Percentiles rank a stretch among this genome's conserved stretches.
Conservation (phyloP, 2,113 vertebrate genomes). For the Sinosuthora webbiana region DNA sequence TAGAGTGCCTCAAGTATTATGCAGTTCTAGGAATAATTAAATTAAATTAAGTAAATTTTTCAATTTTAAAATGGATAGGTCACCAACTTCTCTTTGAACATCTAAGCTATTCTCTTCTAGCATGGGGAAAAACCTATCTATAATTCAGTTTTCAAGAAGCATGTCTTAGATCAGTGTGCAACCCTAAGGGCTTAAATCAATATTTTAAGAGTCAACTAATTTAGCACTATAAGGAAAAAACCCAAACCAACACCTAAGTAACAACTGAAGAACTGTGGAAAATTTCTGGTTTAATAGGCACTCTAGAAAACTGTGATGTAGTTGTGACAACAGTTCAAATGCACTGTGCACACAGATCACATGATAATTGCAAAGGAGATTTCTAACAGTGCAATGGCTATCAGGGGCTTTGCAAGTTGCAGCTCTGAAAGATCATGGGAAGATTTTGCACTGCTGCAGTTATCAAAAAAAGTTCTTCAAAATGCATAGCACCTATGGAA, state of each 20-base stretch:
- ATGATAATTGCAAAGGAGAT: constrained; percentile 18
- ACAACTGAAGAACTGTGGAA: constrained; percentile 25
- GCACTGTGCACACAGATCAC: not conserved
- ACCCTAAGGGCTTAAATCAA: constrained; percentile 47
- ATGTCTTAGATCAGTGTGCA: constrained; percentile 10
- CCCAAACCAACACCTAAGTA: not conserved
- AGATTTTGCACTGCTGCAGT: not conserved
- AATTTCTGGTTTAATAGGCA: constrained; percentile 13
- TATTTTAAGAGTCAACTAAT: constrained; percentile 53
- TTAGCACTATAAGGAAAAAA: constrained; percentile 26
- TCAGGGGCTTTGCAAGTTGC: not conserved
- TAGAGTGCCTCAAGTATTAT: not conserved
- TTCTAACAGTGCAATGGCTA: not conserved
- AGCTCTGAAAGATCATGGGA: not conserved
- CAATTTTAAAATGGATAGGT: not conserved
- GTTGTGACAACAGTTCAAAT: constrained; percentile 18
- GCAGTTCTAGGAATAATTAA: not conserved
- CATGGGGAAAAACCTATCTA: not conserved
- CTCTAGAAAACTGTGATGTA: constrained; percentile 10
- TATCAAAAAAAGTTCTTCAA: not conserved
- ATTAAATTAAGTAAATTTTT: not conserved
- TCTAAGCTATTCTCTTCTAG: constrained; percentile 10
- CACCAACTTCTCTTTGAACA: not conserved
- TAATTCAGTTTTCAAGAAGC: constrained; percentile 39
- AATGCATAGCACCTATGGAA: not conserved